These are phyloP conservation scores for Bombus confusus DNA, from an alignment of 1,140 invertebrate genomes.

Conservation along the genomic window DNA sequence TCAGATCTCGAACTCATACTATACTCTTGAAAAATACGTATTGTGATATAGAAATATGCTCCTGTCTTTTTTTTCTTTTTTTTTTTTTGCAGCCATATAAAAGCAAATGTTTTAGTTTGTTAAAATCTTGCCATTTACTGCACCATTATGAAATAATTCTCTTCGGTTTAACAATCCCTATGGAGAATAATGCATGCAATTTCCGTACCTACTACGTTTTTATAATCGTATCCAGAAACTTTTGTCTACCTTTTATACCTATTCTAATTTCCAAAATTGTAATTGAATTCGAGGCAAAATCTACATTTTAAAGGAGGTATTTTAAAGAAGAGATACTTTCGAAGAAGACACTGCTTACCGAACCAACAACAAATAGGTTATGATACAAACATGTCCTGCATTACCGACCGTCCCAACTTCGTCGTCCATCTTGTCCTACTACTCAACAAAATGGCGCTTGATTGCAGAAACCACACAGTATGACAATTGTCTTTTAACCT, in stretches of 20 bases:
- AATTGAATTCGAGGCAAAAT: no score
- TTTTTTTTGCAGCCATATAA: not conserved
- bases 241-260: no score
- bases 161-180: not conserved
- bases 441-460: not conserved
- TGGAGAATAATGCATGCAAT: no score
- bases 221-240: no score
- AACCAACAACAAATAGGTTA: not conserved
- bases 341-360: no score
- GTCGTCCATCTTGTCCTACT: not conserved
- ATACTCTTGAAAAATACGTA: not conserved
- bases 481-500: no score
- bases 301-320: no score
- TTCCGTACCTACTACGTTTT: no score
- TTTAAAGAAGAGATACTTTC: no score
- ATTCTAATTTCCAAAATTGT: no score
- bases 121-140: not conserved
- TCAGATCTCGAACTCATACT: not conserved
- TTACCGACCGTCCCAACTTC: not conserved
- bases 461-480: no score
- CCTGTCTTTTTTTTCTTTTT: no score
- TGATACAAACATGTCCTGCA: not conserved
- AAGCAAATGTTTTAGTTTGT: not conserved
- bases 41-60: not conserved
- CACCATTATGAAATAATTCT: not conserved